Conservation (phyloP, 2,888 invertebrate species). For the Euphydryas editha region DNA sequence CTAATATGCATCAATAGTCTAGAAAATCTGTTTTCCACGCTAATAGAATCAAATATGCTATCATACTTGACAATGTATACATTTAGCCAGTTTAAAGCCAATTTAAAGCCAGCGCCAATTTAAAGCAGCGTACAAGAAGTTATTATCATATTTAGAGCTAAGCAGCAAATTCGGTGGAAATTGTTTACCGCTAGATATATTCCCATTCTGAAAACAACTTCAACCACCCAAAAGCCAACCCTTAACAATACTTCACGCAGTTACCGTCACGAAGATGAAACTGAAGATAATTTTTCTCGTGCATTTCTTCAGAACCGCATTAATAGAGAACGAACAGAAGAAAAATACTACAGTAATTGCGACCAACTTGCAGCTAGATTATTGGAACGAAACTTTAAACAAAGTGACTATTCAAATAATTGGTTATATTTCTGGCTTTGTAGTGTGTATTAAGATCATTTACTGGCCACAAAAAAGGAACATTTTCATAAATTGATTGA, state of each 20-base stretch:
- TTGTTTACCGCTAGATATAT: constrained; percentile 1
- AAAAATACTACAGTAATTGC: background rate
- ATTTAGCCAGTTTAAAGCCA: too few species aligned
- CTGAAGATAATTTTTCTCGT: background rate
- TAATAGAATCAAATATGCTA: too few species aligned
- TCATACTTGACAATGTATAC: too few species aligned
- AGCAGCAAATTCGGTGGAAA: background rate
- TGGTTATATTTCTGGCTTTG: constrained; percentile 9
- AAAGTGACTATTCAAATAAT: background rate
- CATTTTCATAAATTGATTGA: constrained; percentile 5
- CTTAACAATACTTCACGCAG: background rate
- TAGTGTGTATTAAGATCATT: background rate
- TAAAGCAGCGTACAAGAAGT: too few species aligned
- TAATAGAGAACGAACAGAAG: background rate
- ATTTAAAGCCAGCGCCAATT: too few species aligned
- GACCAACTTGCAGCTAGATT: background rate
- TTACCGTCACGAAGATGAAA: background rate
- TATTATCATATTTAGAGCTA: too few species aligned
- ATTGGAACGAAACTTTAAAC: background rate
- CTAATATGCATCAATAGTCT: too few species aligned
- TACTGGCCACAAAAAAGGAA: background rate
- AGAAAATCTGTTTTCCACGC: too few species aligned
- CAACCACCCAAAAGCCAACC: too few species aligned
- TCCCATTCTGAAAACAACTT: background rate
- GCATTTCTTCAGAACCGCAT: background rate